Conservation (phyloP, 2,888 invertebrate species). For the Latrodectus elegans region DNA sequence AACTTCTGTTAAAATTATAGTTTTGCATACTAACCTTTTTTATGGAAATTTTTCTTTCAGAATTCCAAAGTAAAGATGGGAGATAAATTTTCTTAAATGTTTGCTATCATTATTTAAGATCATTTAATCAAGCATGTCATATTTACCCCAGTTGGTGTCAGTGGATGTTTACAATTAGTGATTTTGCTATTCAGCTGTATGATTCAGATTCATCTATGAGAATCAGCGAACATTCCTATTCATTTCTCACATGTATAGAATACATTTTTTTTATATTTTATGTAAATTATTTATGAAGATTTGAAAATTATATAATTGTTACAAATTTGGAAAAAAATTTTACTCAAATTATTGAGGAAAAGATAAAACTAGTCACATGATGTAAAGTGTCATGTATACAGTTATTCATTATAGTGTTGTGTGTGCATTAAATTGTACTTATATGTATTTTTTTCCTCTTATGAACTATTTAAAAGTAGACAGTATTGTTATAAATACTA, state of each 20-base stretch:
- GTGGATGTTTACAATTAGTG: conserved; percentile 7
- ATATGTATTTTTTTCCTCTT: too few relatives aligned
- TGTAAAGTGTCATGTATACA: too few relatives aligned
- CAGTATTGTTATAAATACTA: too few relatives aligned
- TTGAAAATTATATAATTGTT: not conserved
- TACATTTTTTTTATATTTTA: conserved; percentile 33
- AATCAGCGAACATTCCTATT: conserved; percentile 49
- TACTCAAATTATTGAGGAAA: too few relatives aligned
- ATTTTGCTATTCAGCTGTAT: conserved; percentile 9
- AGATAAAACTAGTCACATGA: too few relatives aligned
- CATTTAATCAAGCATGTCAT: conserved; percentile 57
- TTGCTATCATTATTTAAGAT: not conserved
- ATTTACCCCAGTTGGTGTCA: conserved; percentile 41
- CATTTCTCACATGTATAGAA: conserved; percentile 53
- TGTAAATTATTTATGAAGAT: conserved; percentile 37
- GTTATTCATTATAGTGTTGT: too few relatives aligned
- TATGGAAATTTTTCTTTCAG: conserved; percentile 70
- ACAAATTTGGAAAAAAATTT: too few relatives aligned
- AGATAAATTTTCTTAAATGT: conserved; percentile 76
- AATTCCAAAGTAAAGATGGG: conserved; percentile 88
- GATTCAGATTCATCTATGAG: conserved; percentile 14
- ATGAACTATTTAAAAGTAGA: too few relatives aligned
- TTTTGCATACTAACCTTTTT: too few relatives aligned
- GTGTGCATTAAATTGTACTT: too few relatives aligned
- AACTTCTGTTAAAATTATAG: too few relatives aligned